Percentiles rank a stretch among this genome's conserved stretches.
Evolutionary conservation across 2,113 vertebrate genomes (phyloP).

Genomic region (Pelusios castaneus): DNA sequence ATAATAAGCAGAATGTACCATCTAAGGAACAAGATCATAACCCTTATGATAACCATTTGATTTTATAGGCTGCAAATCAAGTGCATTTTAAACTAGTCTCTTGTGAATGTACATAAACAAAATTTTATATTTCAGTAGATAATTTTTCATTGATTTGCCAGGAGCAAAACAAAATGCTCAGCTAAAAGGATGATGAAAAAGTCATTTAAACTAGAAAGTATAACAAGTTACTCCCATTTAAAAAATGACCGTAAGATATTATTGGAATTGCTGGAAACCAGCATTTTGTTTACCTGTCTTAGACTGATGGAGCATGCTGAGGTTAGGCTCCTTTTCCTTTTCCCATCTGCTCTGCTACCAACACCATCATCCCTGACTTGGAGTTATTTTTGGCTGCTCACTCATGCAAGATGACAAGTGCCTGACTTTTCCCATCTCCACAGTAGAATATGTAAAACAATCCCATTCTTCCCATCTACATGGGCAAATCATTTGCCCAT

Average conservation of each 20-base stretch:
- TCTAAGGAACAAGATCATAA: slow-evolving; percentile 46
- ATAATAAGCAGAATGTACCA: slow-evolving; percentile 1
- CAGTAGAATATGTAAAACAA: background rate
- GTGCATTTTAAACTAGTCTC: slow-evolving; percentile 48
- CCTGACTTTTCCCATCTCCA: background rate
- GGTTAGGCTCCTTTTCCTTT: background rate
- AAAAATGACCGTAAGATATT: slow-evolving; percentile 43
- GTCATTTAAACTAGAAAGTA: slow-evolving; percentile 45
- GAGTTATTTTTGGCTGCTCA: background rate
- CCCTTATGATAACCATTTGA: slow-evolving; percentile 46
- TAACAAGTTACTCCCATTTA: background rate
- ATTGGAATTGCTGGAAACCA: slow-evolving; percentile 26
- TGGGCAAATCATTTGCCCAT: background rate
- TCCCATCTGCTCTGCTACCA: background rate
- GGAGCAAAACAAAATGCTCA: slow-evolving; percentile 64
- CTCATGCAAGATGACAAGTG: background rate
- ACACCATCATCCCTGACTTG: background rate
- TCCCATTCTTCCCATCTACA: background rate
- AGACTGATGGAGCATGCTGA: background rate
- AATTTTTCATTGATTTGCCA: slow-evolving; percentile 72
- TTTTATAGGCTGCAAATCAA: slow-evolving; percentile 63
- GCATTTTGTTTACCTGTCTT: slow-evolving; percentile 29
- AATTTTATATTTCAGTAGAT: slow-evolving; percentile 58
- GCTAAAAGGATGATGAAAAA: slow-evolving; percentile 60
- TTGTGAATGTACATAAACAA: slow-evolving; percentile 47